Base-by-base conservation (phyloP, 2,888 invertebrate species). In the Nomada ruficornis region DNA sequence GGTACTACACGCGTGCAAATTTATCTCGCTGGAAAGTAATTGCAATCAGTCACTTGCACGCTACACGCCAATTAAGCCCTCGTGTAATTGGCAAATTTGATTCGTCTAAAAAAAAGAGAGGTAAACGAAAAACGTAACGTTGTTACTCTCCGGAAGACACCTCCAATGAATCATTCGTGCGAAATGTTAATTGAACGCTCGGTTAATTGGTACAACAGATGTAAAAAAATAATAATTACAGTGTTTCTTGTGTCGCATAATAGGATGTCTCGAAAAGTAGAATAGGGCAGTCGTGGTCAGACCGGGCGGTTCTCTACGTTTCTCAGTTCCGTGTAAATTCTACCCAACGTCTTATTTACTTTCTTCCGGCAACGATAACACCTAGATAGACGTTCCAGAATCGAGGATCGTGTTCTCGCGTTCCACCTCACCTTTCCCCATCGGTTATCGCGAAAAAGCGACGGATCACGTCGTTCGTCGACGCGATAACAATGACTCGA, bases 401-500 rank as follows among this genome's bases (percentile, higher is more conserved):
- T 79, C 76, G 65, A 23, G 44, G 47, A 59, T 47, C 57, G 54
- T 20, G n/a, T 20, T 29, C 29, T 29, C 26, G 18, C 42, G 7
- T 65, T n/a, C 55, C 69, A 42, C 67, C 68, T 54, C 29, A 60
- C 23, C 65, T 67, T 59, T 72, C 57, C 26, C 13, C 54, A 2
- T 44, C 36, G 65, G 44, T 77, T 77, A 57, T 55, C 59, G 76
- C 42, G 52, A 64, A 23, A 80, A 77, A 55, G 64, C 44, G 55
- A 63, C 77, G 73, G 68, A 42, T n/a, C 80, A 76, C 77, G 78
- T 83, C 80, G 72, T 81, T 82, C 82, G 57, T 29, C 74, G 60
- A 65, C 79, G 63, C 85, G 88, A 89, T 89, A 88, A 89, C 86
- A 88, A 89, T 88, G 88, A 89, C 89, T 88, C 82, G 83, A 81